Conservation (phyloP, 2,113 vertebrate genomes). For the Podiceps cristatus region DNA sequence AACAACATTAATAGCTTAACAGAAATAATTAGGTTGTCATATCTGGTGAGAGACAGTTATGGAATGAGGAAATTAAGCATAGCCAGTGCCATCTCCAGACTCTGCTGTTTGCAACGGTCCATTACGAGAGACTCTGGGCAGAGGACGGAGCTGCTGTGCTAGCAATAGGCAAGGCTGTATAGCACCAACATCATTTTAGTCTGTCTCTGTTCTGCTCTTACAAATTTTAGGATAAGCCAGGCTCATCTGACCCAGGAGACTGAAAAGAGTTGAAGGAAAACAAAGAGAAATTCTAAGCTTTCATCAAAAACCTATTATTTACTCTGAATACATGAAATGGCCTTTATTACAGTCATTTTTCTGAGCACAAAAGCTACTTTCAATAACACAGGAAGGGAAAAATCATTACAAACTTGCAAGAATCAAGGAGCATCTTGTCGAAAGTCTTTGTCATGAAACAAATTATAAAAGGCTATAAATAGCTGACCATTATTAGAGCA, state of each 20-base stretch:
- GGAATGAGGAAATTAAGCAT: background rate
- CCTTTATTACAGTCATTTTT: conserved; percentile 27
- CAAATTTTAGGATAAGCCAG: background rate
- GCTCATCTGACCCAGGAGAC: background rate
- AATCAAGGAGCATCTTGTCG: conserved; percentile 33
- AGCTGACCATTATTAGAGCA: conserved; percentile 32
- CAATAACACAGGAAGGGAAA: conserved; percentile 29
- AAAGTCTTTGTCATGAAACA: conserved; percentile 41
- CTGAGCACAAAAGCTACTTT: conserved; percentile 30
- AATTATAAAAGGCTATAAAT: conserved; percentile 53
- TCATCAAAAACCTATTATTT: background rate
- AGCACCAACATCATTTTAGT: background rate
- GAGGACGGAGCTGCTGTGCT: background rate
- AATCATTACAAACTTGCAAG: conserved; percentile 33
- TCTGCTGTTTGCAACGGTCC: background rate
- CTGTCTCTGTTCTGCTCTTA: background rate
- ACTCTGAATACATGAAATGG: background rate
- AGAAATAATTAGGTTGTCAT: background rate
- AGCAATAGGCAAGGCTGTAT: background rate
- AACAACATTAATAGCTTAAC: background rate
- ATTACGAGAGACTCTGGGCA: background rate
- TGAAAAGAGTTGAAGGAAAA: conserved; percentile 1
- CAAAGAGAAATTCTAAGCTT: conserved; percentile 4
- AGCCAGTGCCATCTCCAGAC: background rate
- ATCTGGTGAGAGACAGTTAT: background rate